Evolutionary conservation across 2,797 vertebrate genomes (phyloP).

Genomic region (Chelonia mydas): DNA sequence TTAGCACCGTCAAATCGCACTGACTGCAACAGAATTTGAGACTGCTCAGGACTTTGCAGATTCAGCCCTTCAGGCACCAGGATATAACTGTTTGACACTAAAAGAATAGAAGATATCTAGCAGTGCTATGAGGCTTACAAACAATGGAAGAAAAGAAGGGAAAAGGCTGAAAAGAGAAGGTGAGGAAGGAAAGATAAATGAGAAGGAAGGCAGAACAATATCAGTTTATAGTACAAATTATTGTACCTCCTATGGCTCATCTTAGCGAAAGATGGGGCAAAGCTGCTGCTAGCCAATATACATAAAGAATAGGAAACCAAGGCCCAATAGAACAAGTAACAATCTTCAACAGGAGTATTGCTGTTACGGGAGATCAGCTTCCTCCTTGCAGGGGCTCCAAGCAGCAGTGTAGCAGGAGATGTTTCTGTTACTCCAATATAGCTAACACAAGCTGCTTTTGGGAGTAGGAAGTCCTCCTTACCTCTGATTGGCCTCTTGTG

Average conservation of each 20-base stretch:
- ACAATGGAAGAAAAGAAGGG: background rate
- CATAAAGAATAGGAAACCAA: background rate
- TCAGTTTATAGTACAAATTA: background rate
- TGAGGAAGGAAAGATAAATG: background rate
- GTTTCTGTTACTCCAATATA: background rate
- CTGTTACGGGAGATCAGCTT: background rate
- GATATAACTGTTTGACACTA: background rate
- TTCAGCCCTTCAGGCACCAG: background rate
- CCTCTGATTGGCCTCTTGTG: background rate
- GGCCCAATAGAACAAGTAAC: background rate
- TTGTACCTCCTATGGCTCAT: background rate
- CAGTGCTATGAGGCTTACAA: background rate
- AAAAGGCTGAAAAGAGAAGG: background rate
- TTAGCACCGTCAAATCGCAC: background rate
- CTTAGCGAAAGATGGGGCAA: background rate
- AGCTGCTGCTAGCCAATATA: background rate
- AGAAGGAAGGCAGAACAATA: background rate
- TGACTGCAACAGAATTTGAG: background rate
- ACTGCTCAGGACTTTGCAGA: background rate
- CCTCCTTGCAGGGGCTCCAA: background rate
- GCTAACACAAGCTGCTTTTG: background rate
- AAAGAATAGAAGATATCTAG: background rate
- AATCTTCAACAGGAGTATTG: background rate
- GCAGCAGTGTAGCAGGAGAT: background rate
- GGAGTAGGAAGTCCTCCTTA: background rate